A percentile compares a stretch with the other conserved stretches of the same genome.
These are phyloP conservation scores for Scophthalmus maximus DNA, from an alignment of 2,113 vertebrate species.

Conservation along the genomic window DNA sequence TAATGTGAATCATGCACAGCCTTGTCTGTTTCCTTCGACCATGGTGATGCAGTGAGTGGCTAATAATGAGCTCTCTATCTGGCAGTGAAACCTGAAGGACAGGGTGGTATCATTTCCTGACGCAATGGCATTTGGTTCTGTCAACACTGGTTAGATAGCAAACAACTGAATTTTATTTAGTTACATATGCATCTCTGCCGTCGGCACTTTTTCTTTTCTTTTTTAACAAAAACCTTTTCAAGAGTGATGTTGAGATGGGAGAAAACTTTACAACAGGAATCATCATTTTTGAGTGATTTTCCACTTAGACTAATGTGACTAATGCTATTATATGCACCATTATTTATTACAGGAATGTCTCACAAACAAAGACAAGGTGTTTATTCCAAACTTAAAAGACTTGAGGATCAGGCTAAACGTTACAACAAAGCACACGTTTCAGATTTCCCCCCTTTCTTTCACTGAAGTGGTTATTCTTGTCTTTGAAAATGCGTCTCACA, in stretches of 20 bases:
- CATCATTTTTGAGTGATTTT: background rate
- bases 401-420: background rate
- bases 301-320: background rate
- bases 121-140: constrained; percentile 57
- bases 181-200: constrained; percentile 33
- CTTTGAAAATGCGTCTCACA: constrained; percentile 35
- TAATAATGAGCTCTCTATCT: constrained; percentile 67
- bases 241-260: too few relatives aligned
- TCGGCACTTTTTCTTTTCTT: constrained; percentile 31
- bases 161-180: too few relatives aligned
- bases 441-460: constrained; percentile 3
- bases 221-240: background rate
- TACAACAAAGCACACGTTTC: constrained; percentile 26
- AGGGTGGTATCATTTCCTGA: constrained; percentile 57
- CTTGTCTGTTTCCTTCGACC: constrained; percentile 62
- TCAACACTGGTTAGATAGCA: constrained; percentile 59
- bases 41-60: constrained; percentile 44
- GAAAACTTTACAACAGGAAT: background rate
- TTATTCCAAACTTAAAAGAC: background rate
- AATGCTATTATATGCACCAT: background rate
- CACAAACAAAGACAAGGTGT: background rate
- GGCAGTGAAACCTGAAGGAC: constrained; percentile 70
- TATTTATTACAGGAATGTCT: background rate
- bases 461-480: constrained; percentile 12
- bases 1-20: constrained; percentile 73